Conservation (phyloP, 2,113 vertebrate genomes). For the Sardina pilchardus region DNA sequence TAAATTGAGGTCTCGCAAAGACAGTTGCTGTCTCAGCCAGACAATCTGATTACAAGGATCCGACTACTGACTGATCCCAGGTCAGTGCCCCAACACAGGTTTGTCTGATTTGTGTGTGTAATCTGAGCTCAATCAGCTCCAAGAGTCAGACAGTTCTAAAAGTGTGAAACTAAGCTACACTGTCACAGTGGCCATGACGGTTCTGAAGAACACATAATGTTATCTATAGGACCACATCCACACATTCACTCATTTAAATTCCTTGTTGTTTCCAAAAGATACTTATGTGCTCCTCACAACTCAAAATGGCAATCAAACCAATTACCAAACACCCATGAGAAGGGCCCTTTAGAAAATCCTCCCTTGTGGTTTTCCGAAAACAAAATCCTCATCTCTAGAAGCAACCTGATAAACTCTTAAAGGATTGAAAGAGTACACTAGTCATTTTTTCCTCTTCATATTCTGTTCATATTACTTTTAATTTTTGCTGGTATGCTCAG, state of each 20-base stretch:
- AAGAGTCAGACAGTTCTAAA: not conserved
- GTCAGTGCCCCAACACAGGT: not conserved
- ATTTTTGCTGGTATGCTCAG: not conserved
- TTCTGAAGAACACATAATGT: not conserved
- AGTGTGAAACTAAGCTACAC: not conserved
- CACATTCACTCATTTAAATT: not conserved
- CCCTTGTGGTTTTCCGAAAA: not conserved
- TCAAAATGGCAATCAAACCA: not conserved
- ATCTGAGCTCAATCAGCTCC: not conserved
- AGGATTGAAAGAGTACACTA: not conserved
- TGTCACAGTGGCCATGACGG: not conserved
- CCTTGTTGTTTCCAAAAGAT: not conserved
- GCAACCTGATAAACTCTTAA: not conserved
- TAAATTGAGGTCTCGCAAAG: not conserved
- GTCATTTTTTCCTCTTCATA: not conserved
- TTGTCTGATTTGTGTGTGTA: conserved; percentile 20
- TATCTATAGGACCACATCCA: not conserved
- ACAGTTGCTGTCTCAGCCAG: not conserved
- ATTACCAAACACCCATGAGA: not conserved
- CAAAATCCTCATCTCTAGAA: conserved; percentile 19
- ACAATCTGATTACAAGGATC: not conserved
- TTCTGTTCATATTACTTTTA: not conserved
- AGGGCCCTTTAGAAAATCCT: not conserved
- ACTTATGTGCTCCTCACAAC: not conserved
- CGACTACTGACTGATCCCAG: not conserved